Base-by-base conservation (phyloP, 2,797 vertebrate genomes). In the Sphaeramia orbicularis region DNA sequence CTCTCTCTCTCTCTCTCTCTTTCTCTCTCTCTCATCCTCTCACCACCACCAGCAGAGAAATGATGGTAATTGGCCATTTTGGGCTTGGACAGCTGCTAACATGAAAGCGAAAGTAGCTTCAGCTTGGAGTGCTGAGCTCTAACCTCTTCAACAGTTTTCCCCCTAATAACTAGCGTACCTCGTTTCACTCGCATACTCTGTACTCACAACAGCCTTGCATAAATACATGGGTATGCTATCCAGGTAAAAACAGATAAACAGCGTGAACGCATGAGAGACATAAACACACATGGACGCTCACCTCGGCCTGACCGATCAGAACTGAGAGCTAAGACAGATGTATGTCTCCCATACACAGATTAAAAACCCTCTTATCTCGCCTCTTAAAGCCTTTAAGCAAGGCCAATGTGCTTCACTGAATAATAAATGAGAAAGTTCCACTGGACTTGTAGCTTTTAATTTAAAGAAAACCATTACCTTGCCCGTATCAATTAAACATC, bases 61-160 rank as follows among this genome's bases (percentile, higher is more conserved):
- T 90, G 81, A 92, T 90, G 81, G 86, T 93, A 92, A 93, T 92
- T 93, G 91, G 89, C 89, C 89, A 91, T 91, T 91, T 91, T 88
- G 76, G 83, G 80, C 72, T 87, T 76, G 80, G 91, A 87, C 90
- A 91, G 89, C 91, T 91, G 86, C 91, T 87, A 89, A 92, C 90
- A 91, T 91, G 89, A 91, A 92, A 90, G 88, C 67, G 52, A 88
- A 84, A 85, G 83, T 89, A 84, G 81, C 83, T 87, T 86, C 83
- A 66, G 84, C 74, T 83, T 65, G 44, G 87, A 90, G 74, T 76
- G 77, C 78, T 53, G 63, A 63, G 78, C 80, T 84, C 80, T 81
- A 87, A 88, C 79, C 85, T 87, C 78, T 81, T 81, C 82, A 84
- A 82, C 79, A 80, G 79, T 78, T 82, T 80, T 16, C 55, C 52